phyloP scores from a whole-genome alignment of 2,113 vertebrate genomes.

The Phylloscopus trochilus region DNA sequence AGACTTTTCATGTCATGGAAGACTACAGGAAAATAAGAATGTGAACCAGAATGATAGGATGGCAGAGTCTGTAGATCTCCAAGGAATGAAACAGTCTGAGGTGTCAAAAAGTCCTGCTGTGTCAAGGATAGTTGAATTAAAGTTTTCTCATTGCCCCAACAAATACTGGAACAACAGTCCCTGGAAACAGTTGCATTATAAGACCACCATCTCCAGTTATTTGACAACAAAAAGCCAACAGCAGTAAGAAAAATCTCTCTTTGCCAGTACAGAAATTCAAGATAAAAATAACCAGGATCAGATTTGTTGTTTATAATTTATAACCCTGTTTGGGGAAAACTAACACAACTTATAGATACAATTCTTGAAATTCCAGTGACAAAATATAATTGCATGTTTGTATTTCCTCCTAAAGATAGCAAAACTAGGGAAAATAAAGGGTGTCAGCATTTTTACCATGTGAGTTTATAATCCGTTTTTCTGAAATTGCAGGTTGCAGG shows the following conservation, averaged over 20 bases:
- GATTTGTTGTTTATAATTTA: background rate
- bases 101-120: background rate
- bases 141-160: background rate
- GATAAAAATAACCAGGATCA: background rate
- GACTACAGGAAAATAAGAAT: constrained; percentile 4
- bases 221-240: background rate
- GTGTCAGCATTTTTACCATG: background rate
- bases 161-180: background rate
- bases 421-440: background rate
- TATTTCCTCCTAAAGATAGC: background rate
- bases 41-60: background rate
- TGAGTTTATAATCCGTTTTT: background rate
- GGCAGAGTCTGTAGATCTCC: background rate
- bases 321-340: background rate
- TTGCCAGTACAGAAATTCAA: constrained; percentile 3
- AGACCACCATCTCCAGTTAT: background rate
- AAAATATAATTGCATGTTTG: background rate
- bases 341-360: background rate
- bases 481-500: background rate
- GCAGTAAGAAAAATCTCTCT: background rate
- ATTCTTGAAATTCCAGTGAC: background rate
- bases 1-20: background rate
- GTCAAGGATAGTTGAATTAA: background rate
- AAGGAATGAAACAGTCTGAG: background rate
- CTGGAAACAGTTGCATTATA: background rate